A percentile compares a stretch with the other conserved stretches of the same genome.
phyloP scores from a whole-genome alignment of 2,113 vertebrate genomes.

The Cariama cristata region DNA sequence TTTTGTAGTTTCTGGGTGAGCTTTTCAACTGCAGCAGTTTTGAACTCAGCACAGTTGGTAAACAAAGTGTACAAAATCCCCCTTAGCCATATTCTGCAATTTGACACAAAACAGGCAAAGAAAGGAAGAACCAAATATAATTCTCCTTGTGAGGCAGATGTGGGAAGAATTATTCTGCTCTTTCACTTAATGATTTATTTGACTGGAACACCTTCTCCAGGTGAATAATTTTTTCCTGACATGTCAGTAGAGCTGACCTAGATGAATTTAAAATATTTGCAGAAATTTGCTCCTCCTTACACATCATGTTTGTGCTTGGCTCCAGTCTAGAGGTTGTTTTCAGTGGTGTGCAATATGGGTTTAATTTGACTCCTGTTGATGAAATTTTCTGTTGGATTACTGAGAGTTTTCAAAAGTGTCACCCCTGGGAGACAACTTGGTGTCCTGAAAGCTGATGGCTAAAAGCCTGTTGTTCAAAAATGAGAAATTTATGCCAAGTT shows the following conservation, averaged over 20 bases:
- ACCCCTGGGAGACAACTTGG: not conserved
- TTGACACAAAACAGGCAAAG: not conserved
- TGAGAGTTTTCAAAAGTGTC: not conserved
- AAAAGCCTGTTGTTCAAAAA: not conserved
- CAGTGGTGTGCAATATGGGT: not conserved
- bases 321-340: not conserved
- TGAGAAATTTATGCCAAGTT: not conserved
- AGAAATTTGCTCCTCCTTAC: not conserved
- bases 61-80: not conserved
- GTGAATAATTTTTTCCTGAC: not conserved
- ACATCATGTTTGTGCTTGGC: not conserved
- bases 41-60: not conserved
- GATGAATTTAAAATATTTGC: not conserved
- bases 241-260: not conserved
- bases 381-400: not conserved
- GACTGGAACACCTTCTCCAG: not conserved
- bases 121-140: not conserved
- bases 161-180: not conserved
- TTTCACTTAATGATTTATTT: not conserved
- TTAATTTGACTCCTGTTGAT: not conserved
- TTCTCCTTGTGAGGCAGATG: not conserved
- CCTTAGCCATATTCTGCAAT: not conserved
- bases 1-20: not conserved
- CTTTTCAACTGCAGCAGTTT: not conserved
- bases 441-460: not conserved